Conservation (phyloP, 2,113 vertebrate species). For the Hystrix cristata region DNA sequence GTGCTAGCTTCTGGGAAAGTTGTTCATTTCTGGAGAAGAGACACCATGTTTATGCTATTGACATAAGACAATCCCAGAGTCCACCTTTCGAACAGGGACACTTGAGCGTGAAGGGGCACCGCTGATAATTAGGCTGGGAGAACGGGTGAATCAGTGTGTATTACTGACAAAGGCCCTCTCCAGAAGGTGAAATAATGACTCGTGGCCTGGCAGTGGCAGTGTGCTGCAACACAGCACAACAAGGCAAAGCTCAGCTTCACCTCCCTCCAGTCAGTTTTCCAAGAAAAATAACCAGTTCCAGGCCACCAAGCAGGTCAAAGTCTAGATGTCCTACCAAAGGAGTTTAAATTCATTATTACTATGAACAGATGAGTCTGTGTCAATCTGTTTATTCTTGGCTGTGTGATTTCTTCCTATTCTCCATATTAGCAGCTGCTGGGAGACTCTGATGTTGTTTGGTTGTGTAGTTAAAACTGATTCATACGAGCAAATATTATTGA, state of each 20-base stretch:
- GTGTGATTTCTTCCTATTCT: neutral
- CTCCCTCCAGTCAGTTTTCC: neutral
- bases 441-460: neutral
- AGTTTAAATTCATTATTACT: neutral
- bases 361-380: neutral
- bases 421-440: neutral
- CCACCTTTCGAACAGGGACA: neutral
- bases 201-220: neutral
- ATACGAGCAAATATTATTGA: neutral
- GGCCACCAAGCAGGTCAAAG: neutral
- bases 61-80: accelerated
- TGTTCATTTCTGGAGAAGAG: neutral
- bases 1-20: neutral
- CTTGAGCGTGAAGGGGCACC: neutral
- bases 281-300: neutral
- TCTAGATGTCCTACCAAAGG: neutral
- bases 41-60: neutral
- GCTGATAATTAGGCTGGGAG: neutral
- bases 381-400: neutral
- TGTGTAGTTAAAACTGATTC: neutral
- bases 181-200: neutral
- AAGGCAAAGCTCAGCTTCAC: neutral
- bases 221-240: neutral
- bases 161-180: neutral
- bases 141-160: neutral